Evolutionary conservation across 1,140 invertebrate species (phyloP), one percentile per base, ranked within the genome.

Genomic region (Leptinotarsa undecemlineata): DNA sequence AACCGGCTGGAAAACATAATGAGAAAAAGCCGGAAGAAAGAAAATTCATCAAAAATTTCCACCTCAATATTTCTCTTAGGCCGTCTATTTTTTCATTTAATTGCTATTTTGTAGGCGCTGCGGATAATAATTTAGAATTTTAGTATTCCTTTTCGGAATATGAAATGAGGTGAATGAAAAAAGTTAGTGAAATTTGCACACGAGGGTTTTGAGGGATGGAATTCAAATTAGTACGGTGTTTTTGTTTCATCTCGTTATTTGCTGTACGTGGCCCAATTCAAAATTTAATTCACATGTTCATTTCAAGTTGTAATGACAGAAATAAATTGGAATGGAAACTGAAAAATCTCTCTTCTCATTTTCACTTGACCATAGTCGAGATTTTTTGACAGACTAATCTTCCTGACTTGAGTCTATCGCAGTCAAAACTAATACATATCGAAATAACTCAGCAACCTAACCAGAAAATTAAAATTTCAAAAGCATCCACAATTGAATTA

Each of bases 21-120:
- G 51, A 57, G 51, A 57, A 57, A 19, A 57, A 57, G 51, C 51
- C 13, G 51, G 51, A 57, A 57, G 51, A 57, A 57, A 57, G 51
- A 57, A 57, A 15, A 57, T 57, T 57, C 51, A n/a, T 57, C 51
- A 57, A 57, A 57, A 57, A 57, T 57, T 57, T 57, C 51, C 51
- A 57, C 51, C 14, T 57, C 51, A 57, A 57, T 57, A 57, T 57
- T 57, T 57, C 51, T 57, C 51, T 57, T 19, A 57, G 51, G 51
- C 51, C 51, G n/a, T 57, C 51, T 57, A 57, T 57, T 57, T 57
- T 57, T 57, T n/a, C 51, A 57, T 57, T 57, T 57, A 57, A 57
- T 57, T 57, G 51, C 51, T 57, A 57, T 57, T 57, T 57, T 57
- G 51, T 57, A 57, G 51, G 51, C 51, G 51, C 51, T 57, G 13